phyloP scores from a whole-genome alignment of 2,797 vertebrate genomes.

The Coracias cyanogaster region DNA sequence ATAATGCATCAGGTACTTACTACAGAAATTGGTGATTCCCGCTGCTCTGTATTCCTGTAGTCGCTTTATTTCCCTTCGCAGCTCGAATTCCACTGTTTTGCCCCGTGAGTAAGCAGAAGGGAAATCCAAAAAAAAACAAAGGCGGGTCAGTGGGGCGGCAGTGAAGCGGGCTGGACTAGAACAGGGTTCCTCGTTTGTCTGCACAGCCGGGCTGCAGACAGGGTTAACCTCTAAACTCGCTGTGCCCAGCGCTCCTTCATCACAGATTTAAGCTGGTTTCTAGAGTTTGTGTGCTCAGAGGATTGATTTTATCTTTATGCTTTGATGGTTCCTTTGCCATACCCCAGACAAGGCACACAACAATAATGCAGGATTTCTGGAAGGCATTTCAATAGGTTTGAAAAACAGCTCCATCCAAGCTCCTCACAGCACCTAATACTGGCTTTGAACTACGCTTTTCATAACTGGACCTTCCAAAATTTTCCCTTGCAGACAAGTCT shows the following conservation, averaged over 20 bases:
- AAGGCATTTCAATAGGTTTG: not conserved
- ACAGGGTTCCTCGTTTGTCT: not conserved
- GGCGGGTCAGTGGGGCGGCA: not conserved
- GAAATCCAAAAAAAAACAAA: conserved; percentile 3
- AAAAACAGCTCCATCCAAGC: not conserved
- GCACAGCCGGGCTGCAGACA: not conserved
- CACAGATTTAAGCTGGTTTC: not conserved
- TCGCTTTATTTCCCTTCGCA: conserved; percentile 91
- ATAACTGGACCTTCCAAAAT: not conserved
- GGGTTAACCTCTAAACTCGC: not conserved
- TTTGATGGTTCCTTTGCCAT: not conserved
- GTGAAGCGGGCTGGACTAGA: not conserved
- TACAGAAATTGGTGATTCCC: conserved; percentile 96
- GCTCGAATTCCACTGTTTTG: conserved; percentile 94
- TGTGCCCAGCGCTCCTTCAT: not conserved
- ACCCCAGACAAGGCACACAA: not conserved
- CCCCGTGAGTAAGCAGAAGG: not conserved
- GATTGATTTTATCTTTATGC: not conserved
- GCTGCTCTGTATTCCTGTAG: conserved; percentile 95
- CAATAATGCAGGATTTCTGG: not conserved
- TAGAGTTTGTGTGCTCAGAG: not conserved
- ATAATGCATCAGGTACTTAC: conserved; percentile 83
- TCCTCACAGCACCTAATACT: not conserved
- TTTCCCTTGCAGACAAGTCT: not conserved
- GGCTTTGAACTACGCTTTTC: not conserved